A percentile compares a stretch with the other conserved stretches of the same genome.
These are phyloP conservation scores for Nothobranchius kuhntae DNA, from an alignment of 2,113 vertebrate genomes.

Conservation along the genomic window DNA sequence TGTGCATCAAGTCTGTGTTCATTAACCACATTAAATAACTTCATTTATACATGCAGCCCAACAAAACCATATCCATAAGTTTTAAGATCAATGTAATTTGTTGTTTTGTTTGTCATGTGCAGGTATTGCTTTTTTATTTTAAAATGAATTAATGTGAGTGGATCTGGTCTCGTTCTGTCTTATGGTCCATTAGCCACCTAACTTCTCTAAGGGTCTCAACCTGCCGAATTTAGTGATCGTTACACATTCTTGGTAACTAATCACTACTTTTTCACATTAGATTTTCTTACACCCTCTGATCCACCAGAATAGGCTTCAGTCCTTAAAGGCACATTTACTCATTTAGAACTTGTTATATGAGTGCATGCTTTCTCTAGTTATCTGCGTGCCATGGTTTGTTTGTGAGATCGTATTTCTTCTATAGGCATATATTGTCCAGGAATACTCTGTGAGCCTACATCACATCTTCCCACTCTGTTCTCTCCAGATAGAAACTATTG, in stretches of 20 bases:
- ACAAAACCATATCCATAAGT: too few species aligned
- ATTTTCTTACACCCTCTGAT: not conserved
- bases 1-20: not conserved
- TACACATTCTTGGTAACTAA: not conserved
- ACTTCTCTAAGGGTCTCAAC: not conserved
- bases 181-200: not conserved
- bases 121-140: not conserved
- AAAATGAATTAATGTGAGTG: not conserved
- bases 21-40: not conserved
- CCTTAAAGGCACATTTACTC: not conserved
- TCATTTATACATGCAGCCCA: too few species aligned
- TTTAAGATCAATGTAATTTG: too few species aligned
- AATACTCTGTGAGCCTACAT: constrained; percentile 27
- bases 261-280: not conserved
- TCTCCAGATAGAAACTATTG: constrained; percentile 35
- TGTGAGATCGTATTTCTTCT: constrained; percentile 32
- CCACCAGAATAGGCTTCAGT: not conserved
- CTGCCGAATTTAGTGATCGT: not conserved
- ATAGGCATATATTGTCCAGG: constrained; percentile 29
- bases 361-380: not conserved
- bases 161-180: not conserved
- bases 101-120: too few species aligned
- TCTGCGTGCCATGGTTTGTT: constrained; percentile 12
- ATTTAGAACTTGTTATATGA: not conserved
- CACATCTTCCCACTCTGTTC: constrained; percentile 52